Evolutionary conservation across 2,888 invertebrate species (phyloP), one percentile per base, ranked within the genome.

Genomic region (Neoitamus cyanurus): DNA sequence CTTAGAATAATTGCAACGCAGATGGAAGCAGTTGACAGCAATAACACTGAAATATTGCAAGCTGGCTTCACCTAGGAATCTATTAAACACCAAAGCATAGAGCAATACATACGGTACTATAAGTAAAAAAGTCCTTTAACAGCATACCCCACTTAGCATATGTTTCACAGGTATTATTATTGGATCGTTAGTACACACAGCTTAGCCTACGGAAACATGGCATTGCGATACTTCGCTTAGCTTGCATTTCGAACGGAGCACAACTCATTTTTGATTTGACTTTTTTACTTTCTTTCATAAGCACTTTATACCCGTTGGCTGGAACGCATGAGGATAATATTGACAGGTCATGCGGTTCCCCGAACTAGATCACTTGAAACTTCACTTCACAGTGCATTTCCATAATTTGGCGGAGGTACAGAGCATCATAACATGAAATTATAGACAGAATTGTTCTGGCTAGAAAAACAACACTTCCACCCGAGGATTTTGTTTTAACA

Each of bases 311-410:
- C 11, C 11, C 58, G 58, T 25, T 58, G 58, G 9, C 20, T 58
- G 58, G 25, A 58, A 58, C 25, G 58, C 58, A 58, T 58, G n/a
- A 6, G 48, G 20, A 58, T 58, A 58, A 3, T 20, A n/a, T 7
- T 5, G 34, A 34, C 20, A 20, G 25, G 9, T 9, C 9, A 58
- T 58, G 58, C 58, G 58, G 20, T 58, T 58, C 58, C 58, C 25
- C 58, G 58, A 58, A 58, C 58, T 58, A 58, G 7, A 58, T 7
- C 58, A 58, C 58, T 58, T 58, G 58, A 13, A 78, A 78, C 78
- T 78, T 78, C 78, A 78, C 78, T 78, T 78, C 78, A 78, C 78
- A 48, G 75, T 75, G 37, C 42, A 75, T 75, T 75, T 58, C n/a
- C n/a, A n/a, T 58, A 58, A 58, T 58, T 58, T 58, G 25, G 7